Base-by-base conservation (phyloP, 1,140 invertebrate genomes). In the Lithobius niger region DNA sequence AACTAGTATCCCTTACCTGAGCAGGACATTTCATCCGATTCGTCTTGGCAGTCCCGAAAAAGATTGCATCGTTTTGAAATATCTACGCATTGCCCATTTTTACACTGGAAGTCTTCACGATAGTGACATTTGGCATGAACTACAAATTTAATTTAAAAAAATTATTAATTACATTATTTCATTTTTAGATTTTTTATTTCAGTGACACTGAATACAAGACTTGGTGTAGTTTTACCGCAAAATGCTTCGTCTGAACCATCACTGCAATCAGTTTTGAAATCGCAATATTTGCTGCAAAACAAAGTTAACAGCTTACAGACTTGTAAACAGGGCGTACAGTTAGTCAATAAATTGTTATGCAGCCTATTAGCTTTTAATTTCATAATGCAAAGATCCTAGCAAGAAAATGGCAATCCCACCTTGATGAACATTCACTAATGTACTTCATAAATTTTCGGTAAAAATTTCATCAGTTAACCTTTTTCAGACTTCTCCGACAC, bases 211-310 rank as follows among this genome's bases (percentile, higher is more conserved):
- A 15, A 47, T 36, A 36, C 31, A n/a, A 36, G 31, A 36, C 31
- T 10, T 36, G 31, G n/a, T 36, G 4, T 51, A 13, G 13, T 10
- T 26, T 51, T 4, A 52, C 42, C 44, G 22, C 40, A 55, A 16
- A 10, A 18, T 3, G 6, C 18, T 55, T 55, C 54, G 49, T 55
- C 54, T 4, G 54, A 55, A 4, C 47, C 27, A 40, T 55, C 54
- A 4, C 27, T 18, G 31, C 54, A 55, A 31, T 55, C 54, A 6
- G 10, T 31, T 27, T 52, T 27, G 31, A 48, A 55, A 25, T 55
- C 54, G 28, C 54, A 55, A 24, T 52, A 55, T 42, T 55, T 55
- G 13, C n/a, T 52, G n/a, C n/a, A n/a, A n/a, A n/a, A n/a, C n/a
- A n/a, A n/a, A n/a, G n/a, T n/a, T n/a, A n/a, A n/a, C n/a, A n/a